Evolutionary conservation across 92 coral and sea anemone genomes (phyloP), one percentile per base, ranked within the genome.

Genomic region (Porites lobata): DNA sequence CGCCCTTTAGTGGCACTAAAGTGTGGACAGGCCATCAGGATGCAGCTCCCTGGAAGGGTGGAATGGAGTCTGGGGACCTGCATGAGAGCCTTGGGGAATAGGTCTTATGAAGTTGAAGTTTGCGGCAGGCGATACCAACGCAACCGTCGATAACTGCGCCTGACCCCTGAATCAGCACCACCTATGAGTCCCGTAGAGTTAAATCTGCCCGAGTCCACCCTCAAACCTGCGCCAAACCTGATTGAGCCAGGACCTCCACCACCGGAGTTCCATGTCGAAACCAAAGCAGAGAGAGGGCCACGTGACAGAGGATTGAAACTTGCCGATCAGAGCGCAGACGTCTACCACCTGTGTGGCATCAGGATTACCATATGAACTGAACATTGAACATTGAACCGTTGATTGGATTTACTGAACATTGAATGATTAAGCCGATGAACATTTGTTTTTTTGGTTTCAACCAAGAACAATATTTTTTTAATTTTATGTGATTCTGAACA

Each of bases 81-180:
- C 59, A 53, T 62, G 15, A 65, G 73, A 12, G 73, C 52, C 4
- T 54, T 87, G 64, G 47, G 18, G 17, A 80, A 87, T 74, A 53
- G 91, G 50, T 87, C 91, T 9, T 80, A 69, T 65, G 87, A 87
- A 81, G 86, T 87, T 1, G 81, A 87, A 8, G 82, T 87, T 29
- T 57, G 74, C 21, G 77, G 86, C 1, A 79, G 81, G 43, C 63
- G 62, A 6, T 87, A 71, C 66, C 86, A 81, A n/a, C 81, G 91
- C 53, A 87, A 87, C 85, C 83, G 85, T 29, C 90, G 79, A 17
- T 85, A 86, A n/a, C 29, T 86, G 65, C 24, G 86, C 56, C 47
- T 32, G 79, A 87, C 91, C 4, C 66, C 81, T 52, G 83, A 77
- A 70, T n/a, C 54, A 29, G 83, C 75, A 50, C 83, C 89, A 32